phyloP scores from a whole-genome alignment of 2,888 invertebrate species.

The Eupithecia pulchellata region DNA sequence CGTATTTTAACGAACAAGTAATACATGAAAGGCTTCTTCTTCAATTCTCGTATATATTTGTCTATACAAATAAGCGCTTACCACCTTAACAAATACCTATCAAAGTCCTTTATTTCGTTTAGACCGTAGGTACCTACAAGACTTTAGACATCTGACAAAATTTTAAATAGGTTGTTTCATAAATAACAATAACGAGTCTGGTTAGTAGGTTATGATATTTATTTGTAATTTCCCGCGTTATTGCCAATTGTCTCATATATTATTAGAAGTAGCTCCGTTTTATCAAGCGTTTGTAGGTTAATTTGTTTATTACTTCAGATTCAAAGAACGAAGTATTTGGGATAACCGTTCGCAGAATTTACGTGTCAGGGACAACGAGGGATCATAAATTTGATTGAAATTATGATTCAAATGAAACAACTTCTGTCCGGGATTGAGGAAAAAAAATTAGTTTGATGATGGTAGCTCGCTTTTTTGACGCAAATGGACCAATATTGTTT shows the following conservation, averaged over 20 bases:
- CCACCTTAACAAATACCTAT: no score
- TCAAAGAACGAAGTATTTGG: conserved; percentile 37
- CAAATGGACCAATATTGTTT: no score
- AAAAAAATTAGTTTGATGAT: not conserved
- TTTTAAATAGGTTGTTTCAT: no score
- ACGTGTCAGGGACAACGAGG: conserved; percentile 44
- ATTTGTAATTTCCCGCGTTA: not conserved
- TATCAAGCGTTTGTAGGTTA: conserved; percentile 18
- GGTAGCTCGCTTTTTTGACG: not conserved
- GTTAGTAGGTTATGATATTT: not conserved
- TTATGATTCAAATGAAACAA: not conserved
- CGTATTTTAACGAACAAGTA: no score
- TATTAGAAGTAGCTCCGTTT: not conserved
- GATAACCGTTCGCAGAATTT: conserved; percentile 41
- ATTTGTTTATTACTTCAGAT: conserved; percentile 28
- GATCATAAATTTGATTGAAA: conserved; percentile 32
- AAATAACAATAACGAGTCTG: not conserved
- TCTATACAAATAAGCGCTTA: not conserved
- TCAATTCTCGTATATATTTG: no score
- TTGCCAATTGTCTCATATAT: not conserved
- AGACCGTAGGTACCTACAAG: no score
- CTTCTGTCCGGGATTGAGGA: not conserved
- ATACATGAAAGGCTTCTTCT: no score
- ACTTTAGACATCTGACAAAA: no score
- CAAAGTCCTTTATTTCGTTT: no score